phyloP scores from a whole-genome alignment of 2,797 vertebrate species.

The Melanotaenia maccullochi region DNA sequence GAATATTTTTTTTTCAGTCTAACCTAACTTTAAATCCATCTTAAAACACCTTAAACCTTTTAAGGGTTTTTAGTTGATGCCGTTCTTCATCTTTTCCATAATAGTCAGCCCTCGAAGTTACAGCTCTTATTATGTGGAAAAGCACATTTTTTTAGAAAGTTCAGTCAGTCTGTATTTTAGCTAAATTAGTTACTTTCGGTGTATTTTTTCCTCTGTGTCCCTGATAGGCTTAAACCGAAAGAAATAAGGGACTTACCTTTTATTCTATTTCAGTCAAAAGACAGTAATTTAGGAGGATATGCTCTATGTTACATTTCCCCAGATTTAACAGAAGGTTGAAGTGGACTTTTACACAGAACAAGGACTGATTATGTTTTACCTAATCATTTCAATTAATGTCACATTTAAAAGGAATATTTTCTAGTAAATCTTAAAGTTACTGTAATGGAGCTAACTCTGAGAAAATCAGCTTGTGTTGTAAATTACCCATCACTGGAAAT shows the following conservation, averaged over 20 bases:
- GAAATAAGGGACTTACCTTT: too few relatives aligned
- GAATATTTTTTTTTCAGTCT: too few relatives aligned
- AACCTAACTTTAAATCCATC: too few relatives aligned
- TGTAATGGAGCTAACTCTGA: neutral
- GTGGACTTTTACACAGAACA: neutral
- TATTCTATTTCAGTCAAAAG: too few relatives aligned
- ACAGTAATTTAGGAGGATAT: neutral
- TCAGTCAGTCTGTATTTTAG: neutral
- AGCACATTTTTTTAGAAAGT: too few relatives aligned
- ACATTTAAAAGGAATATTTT: neutral
- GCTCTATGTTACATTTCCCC: neutral
- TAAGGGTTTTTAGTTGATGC: neutral
- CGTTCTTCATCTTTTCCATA: neutral
- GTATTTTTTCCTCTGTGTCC: neutral
- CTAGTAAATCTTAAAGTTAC: neutral
- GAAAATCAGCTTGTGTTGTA: conserved; percentile 33
- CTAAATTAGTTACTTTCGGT: neutral
- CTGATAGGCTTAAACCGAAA: too few relatives aligned
- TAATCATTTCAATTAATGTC: neutral
- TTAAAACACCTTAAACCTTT: conserved; percentile 5
- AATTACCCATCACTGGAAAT: conserved; percentile 16
- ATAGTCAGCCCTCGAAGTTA: neutral
- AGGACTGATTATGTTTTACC: neutral
- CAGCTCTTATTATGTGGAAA: neutral
- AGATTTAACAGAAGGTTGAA: neutral